phyloP scores from a whole-genome alignment of 2,797 vertebrate species.

The Gallinago solitaria region DNA sequence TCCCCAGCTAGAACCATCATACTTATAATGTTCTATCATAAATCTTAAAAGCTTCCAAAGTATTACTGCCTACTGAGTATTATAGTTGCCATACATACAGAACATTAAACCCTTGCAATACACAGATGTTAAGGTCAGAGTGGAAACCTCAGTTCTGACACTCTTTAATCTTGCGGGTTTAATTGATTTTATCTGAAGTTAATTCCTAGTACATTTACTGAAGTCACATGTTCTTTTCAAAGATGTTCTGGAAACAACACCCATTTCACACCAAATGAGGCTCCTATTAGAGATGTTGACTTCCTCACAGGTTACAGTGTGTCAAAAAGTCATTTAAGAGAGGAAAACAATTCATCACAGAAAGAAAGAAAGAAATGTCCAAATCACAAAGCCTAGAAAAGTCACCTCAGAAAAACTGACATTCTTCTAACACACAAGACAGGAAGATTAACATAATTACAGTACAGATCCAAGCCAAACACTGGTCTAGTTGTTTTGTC shows the following conservation, averaged over 20 bases:
- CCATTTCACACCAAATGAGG: not conserved
- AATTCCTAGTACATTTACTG: not conserved
- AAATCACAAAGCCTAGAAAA: not conserved
- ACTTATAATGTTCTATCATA: not conserved
- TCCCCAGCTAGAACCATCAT: not conserved
- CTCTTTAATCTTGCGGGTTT: not conserved
- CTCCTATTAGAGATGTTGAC: not conserved
- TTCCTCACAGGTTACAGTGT: not conserved
- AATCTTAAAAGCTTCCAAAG: not conserved
- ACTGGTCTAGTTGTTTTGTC: not conserved
- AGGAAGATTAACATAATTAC: not conserved
- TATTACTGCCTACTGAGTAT: not conserved
- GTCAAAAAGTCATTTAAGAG: not conserved
- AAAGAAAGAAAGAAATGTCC: not conserved
- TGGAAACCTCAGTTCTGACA: not conserved
- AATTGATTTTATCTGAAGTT: not conserved
- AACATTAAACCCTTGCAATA: not conserved
- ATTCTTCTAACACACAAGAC: not conserved
- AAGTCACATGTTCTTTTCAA: not conserved
- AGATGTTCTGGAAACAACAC: not conserved
- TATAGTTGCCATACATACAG: not conserved
- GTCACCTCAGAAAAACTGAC: not conserved
- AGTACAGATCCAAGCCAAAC: not conserved
- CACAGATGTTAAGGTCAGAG: slow-evolving; percentile 2
- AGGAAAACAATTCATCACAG: not conserved